Base-by-base conservation (phyloP, 2,797 vertebrate genomes). In the Scolopax rusticola region DNA sequence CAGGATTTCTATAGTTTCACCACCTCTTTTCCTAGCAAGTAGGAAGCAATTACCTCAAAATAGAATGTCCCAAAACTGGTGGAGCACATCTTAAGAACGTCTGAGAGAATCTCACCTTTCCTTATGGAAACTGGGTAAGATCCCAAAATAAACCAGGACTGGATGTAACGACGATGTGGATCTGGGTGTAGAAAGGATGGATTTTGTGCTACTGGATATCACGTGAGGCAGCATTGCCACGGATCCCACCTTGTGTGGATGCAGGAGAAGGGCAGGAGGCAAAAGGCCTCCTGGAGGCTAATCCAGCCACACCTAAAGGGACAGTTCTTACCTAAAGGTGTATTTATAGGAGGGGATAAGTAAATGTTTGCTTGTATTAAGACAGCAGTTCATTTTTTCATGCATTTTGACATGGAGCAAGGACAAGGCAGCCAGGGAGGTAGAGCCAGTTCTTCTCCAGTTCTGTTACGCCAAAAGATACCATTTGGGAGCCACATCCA, bases 401-500 rank as follows among this genome's bases (percentile, higher is more conserved):
- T 9, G 12, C 41, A 19, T 33, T 70, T 33, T 76, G 25, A 40
- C 23, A 23, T 2, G 24, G 33, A 59, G 15, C 24, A 48, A 38
- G 59, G 51, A 59, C 48, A 0, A 2, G 21, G 15, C 7, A 47
- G 36, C 14, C 51, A 54, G 56, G 45, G 18, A 15, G 33, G 41
- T 17, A 48, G 41, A 50, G 4, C 16, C 41, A 50, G 28, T 14
- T 48, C 27, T 38, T 50, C 60, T 51, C 30, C 56, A 41, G 51
- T n/a, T 48, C 43, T 12, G 3, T 56, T 25, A 32, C 1, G 1
- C 16, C 36, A 15, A 61, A 76, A 91, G n/a, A 48, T 30, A n/a
- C 4, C 0, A 0, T 2, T n/a, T 33, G 76, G 59, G 40, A 56
- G 24, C 41, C 18, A 10, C 20, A 15, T 5, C 28, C 21, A 24